phyloP scores from a whole-genome alignment of 2,113 vertebrate genomes.

The Ceuthmochares aereus region DNA sequence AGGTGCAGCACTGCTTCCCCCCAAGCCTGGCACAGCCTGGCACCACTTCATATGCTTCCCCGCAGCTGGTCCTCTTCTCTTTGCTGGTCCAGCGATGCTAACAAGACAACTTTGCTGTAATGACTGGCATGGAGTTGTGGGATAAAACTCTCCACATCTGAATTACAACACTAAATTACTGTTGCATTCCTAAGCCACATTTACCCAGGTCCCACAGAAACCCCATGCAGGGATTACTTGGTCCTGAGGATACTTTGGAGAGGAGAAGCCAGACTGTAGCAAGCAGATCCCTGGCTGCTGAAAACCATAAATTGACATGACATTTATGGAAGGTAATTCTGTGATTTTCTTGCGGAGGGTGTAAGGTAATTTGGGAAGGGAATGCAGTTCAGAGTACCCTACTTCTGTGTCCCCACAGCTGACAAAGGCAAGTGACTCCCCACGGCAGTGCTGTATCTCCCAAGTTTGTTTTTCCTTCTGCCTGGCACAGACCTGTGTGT shows the following conservation, averaged over 20 bases:
- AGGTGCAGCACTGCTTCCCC: background rate
- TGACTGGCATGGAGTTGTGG: background rate
- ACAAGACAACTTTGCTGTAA: rapidly evolving
- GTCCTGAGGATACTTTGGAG: rapidly evolving
- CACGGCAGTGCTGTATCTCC: background rate
- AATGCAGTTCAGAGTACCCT: background rate
- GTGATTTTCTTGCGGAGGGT: background rate
- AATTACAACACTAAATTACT: rapidly evolving
- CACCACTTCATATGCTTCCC: rapidly evolving
- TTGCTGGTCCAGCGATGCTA: background rate
- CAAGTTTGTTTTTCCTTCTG: background rate
- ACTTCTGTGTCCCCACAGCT: background rate
- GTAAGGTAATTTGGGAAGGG: background rate
- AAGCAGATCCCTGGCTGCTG: background rate
- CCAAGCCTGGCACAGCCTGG: background rate
- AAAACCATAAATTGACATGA: background rate
- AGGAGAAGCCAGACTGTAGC: background rate
- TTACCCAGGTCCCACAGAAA: rapidly evolving
- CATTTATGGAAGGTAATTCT: background rate
- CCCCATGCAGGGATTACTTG: rapidly evolving
- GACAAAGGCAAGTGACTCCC: background rate
- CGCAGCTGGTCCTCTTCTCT: background rate
- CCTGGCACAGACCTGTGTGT: background rate
- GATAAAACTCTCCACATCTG: background rate
- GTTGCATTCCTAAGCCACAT: background rate